Conservation (phyloP, 1,140 invertebrate species). For the Thalassaphorura encarpata region DNA sequence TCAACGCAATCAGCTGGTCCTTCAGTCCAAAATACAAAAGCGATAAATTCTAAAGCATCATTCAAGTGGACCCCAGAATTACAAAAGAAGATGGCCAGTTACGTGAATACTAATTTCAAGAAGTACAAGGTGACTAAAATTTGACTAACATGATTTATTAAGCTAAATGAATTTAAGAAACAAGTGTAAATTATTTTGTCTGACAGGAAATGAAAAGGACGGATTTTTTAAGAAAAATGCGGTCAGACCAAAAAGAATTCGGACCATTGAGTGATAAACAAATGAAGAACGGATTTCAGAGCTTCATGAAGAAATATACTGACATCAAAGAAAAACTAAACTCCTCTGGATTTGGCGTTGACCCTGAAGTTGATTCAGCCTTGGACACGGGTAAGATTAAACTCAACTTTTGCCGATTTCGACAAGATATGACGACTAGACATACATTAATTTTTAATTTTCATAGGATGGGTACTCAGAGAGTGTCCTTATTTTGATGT, state of each 20-base stretch:
- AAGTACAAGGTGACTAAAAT: neutral
- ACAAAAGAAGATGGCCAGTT: neutral
- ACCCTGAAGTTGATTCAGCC: slow-evolving; percentile 9
- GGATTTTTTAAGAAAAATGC: slow-evolving; percentile 8
- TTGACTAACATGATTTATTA: no score
- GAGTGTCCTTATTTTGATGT: slow-evolving; percentile 2
- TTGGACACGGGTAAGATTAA: neutral
- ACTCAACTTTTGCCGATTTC: neutral
- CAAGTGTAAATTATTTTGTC: no score
- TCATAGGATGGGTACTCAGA: neutral
- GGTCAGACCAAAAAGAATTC: neutral
- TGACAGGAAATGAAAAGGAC: neutral
- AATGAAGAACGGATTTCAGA: slow-evolving; percentile 14
- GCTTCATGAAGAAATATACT: slow-evolving; percentile 3
- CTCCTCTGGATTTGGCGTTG: slow-evolving; percentile 14
- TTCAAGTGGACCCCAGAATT: neutral
- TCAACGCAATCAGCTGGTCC: neutral
- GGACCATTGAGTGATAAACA: slow-evolving; percentile 4
- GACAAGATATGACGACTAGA: no score
- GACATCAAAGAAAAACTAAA: slow-evolving; percentile 5
- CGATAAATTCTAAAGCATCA: neutral
- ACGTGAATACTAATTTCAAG: no score
- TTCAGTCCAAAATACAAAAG: neutral
- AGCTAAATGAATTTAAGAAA: neutral
- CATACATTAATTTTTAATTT: neutral